These are phyloP conservation scores for Lomographa bimaculata DNA, from an alignment of 2,888 invertebrate genomes.

Conservation along the genomic window DNA sequence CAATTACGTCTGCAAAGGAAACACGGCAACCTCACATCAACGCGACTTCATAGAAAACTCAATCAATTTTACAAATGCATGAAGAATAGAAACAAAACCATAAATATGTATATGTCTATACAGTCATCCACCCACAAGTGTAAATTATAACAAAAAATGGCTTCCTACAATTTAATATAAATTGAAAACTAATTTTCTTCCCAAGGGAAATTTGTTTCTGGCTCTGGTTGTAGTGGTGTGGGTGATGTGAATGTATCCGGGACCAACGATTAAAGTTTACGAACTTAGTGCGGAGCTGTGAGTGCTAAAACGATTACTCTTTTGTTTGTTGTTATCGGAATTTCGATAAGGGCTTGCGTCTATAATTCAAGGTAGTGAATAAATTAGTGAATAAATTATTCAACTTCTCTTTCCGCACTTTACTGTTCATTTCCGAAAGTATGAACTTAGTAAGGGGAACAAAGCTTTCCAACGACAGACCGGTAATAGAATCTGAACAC, in stretches of 20 bases:
- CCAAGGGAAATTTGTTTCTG: no score
- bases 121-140: slow-evolving; percentile 7
- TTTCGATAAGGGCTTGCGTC: slow-evolving; percentile 34
- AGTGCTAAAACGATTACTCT: no score
- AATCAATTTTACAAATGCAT: slow-evolving; percentile 2
- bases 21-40: not conserved
- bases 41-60: not conserved
- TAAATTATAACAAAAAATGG: slow-evolving; percentile 23
- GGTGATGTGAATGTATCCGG: no score
- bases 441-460: slow-evolving; percentile 44
- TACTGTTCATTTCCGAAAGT: slow-evolving; percentile 45
- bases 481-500: slow-evolving; percentile 35
- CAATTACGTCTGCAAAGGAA: no score
- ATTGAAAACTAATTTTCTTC: no score
- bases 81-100: no score
- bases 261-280: no score
- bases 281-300: no score
- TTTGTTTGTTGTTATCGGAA: slow-evolving; percentile 27
- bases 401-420: slow-evolving; percentile 22
- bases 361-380: slow-evolving; percentile 35
- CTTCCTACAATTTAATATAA: no score
- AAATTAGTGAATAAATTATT: slow-evolving; percentile 34
- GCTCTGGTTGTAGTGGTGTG: no score
- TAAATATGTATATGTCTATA: no score
- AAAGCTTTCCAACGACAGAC: slow-evolving; percentile 39